phyloP scores from a whole-genome alignment of 2,113 vertebrate species.

The Malaclemys terrapin region DNA sequence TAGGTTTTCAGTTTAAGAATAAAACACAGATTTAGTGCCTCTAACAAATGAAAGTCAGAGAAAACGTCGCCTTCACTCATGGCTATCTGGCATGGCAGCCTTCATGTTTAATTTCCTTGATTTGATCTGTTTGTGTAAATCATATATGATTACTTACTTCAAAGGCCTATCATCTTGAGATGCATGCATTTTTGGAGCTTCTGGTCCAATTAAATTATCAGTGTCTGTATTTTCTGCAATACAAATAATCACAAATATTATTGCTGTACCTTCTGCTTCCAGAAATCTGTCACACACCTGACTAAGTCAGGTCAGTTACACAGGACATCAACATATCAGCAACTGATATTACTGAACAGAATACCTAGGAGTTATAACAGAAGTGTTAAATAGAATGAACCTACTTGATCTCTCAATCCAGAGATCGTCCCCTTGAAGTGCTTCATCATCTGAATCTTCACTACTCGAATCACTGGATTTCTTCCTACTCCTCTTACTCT shows the following conservation, averaged over 20 bases:
- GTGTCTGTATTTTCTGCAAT: conserved; percentile 80
- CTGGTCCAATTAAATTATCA: conserved; percentile 91
- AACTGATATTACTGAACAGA: neutral
- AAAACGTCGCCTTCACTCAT: neutral
- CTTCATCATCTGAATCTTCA: conserved; percentile 89
- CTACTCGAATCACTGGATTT: conserved; percentile 91
- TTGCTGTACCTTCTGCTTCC: neutral
- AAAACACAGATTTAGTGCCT: neutral
- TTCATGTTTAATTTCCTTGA: neutral
- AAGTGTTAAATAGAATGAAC: conserved; percentile 25
- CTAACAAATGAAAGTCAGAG: neutral
- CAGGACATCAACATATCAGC: neutral
- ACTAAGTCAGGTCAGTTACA: neutral
- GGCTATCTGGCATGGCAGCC: neutral
- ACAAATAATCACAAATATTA: neutral
- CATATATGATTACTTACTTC: conserved; percentile 85
- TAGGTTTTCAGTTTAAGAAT: neutral
- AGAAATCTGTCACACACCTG: neutral
- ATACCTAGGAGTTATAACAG: neutral
- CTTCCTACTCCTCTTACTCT: conserved; percentile 89
- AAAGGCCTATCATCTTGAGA: conserved; percentile 94
- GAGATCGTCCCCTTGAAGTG: conserved; percentile 80
- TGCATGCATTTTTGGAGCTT: conserved; percentile 92
- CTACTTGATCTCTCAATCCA: conserved; percentile 94
- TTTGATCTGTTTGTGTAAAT: neutral